These are phyloP conservation scores for Odontocolon sp. DNA, from an alignment of 2,888 invertebrate species.

Conservation along the genomic window DNA sequence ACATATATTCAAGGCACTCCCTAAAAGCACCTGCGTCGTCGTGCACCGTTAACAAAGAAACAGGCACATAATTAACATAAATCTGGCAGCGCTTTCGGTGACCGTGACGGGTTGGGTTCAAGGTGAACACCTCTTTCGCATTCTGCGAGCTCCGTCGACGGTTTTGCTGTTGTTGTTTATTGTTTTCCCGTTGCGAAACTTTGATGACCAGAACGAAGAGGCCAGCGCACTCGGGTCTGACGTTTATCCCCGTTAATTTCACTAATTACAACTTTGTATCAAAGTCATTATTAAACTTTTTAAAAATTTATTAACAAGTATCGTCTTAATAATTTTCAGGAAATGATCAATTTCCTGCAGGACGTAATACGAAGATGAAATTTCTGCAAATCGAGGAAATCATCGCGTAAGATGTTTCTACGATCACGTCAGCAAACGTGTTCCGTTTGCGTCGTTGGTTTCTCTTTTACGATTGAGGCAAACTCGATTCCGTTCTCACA, in stretches of 20 bases:
- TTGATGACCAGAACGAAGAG: not conserved
- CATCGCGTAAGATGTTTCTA: no score
- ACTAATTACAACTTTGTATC: not conserved
- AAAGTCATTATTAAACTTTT: no score
- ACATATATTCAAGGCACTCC: not conserved
- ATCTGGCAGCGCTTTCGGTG: conserved; percentile 40
- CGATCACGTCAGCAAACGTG: no score
- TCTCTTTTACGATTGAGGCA: no score
- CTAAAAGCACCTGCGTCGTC: conserved; percentile 12
- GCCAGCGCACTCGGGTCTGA: not conserved
- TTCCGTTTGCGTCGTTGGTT: no score
- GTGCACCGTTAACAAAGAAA: conserved; percentile 52
- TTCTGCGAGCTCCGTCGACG: not conserved
- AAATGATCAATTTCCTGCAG: no score
- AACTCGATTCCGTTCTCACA: not conserved
- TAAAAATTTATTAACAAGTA: no score
- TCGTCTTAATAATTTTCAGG: no score
- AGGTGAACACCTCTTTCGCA: conserved; percentile 24
- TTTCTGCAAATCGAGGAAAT: no score
- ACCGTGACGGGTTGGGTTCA: conserved; percentile 43
- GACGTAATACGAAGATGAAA: no score
- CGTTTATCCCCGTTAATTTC: not conserved
- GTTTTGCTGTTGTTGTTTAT: not conserved
- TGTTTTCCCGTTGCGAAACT: conserved; percentile 18
- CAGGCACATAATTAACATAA: conserved; percentile 47